Base-by-base conservation (phyloP, 2,797 vertebrate genomes). In the Alfaro cultratus region DNA sequence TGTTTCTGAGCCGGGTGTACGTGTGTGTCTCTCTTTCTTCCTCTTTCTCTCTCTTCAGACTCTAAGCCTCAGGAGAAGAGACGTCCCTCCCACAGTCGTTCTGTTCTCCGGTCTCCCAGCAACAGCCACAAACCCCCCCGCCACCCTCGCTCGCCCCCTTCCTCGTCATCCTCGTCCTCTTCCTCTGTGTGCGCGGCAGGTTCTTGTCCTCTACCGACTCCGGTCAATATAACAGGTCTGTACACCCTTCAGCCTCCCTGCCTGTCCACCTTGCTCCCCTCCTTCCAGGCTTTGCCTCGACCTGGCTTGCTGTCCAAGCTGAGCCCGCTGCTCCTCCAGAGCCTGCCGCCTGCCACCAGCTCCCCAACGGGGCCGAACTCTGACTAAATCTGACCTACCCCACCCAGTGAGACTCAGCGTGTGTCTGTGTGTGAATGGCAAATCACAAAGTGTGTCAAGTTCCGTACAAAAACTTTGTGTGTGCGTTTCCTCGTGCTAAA, bases 181-280 rank as follows among this genome's bases (percentile, higher is more conserved):
- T 95, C 94, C 86, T 95, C 91, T 3, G 94, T 89, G 87, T 91
- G 91, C 10, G 91, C 88, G 8, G 86, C 84, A 57, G 91, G 93
- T 85, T 89, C 95, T 88, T 96, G 95, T 89, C 90, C 96, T 68
- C 94, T 97, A 80, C 94, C 96, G 8, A 89, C 91, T 80, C 93
- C 97, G 87, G 94, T 97, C 94, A 95, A 91, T 90, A 87, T 95
- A 93, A 93, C 97, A 97, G 97, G 97, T 98, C 93, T 95, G 97
- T 98, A 96, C 92, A 87, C 93, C 78, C 84, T 93, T 80, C 94
- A 91, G 93, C 90, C 93, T 75, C 93, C 92, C 82, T 90, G 91
- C 86, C 88, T 96, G 82, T 93, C 95, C 87, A 84, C 80, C 82
- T 83, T 95, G 92, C 91, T 96, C 73, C 95, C 96, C 83, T 95